phyloP scores from a whole-genome alignment of 2,113 vertebrate genomes.

The Rhabdomys dilectus region DNA sequence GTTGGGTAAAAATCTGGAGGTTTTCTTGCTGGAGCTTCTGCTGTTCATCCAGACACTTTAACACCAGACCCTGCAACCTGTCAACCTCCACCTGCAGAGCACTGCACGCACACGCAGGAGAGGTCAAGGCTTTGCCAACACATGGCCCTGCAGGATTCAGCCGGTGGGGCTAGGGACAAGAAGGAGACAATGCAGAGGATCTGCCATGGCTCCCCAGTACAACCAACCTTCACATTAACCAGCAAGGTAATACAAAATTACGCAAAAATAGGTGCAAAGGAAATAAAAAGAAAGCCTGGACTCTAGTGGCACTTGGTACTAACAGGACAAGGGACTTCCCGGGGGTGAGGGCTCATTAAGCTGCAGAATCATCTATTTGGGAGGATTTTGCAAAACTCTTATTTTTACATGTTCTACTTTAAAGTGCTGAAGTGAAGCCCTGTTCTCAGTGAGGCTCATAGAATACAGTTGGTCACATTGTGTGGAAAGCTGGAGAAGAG shows the following conservation, averaged over 20 bases:
- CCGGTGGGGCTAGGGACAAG: conserved; percentile 85
- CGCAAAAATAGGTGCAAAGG: background rate
- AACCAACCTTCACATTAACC: conserved; percentile 36
- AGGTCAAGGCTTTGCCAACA: conserved; percentile 77
- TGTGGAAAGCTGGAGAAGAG: background rate
- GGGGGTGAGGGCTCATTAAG: background rate
- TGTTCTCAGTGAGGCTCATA: background rate
- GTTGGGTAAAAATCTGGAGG: conserved; percentile 83
- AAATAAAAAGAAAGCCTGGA: background rate
- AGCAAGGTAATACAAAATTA: background rate
- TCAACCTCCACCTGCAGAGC: conserved; percentile 85
- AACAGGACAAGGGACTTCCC: background rate
- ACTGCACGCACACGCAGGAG: conserved; percentile 82
- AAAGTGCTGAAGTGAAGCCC: conserved; percentile 36
- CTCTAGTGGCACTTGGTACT: background rate
- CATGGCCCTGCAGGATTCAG: conserved; percentile 83
- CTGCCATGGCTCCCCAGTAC: background rate
- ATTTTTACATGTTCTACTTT: background rate
- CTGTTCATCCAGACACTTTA: conserved; percentile 88
- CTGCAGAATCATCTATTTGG: background rate
- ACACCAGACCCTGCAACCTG: conserved; percentile 84
- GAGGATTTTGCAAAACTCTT: background rate
- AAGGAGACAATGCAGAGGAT: background rate
- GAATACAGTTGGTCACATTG: background rate
- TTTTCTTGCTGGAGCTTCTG: conserved; percentile 88